Evolutionary conservation across 2,113 vertebrate species (phyloP), one percentile per base, ranked within the genome.

Genomic region (Pterocles orientalis): DNA sequence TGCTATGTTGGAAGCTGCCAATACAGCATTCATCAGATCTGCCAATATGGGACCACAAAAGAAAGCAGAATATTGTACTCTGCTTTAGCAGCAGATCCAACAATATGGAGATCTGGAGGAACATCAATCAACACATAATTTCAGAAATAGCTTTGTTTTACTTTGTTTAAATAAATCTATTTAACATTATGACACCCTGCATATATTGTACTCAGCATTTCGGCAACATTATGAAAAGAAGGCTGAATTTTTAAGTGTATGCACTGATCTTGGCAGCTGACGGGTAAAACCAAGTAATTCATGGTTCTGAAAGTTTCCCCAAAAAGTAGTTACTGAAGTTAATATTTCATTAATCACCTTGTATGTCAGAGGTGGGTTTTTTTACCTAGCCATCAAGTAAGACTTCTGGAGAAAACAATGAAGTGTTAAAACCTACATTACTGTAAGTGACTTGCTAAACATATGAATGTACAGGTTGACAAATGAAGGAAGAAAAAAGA

Each of bases 321-420:
- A 51, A 90, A 86, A 95, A 82, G 45, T 81, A 87, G 77, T 86
- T 95, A 75, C 77, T 93, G 36, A 93, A 36, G 68, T 95, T 96
- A 96, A 95, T 93, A 92, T 56, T 96, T 97, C 93, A 90, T 96
- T 97, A 93, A 81, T 96, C 91, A 95, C 73, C 31, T 82, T 78
- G 64, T 84, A 82, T 60, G 45, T 87, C 82, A 86, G 56, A 84
- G 2, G 2, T 36, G n/a, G 0, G 0, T 50, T 60, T 88, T 94
- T 82, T n/a, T 64, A 68, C 20, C n/a, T 50, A 82, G 24, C 10
- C 71, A 88, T 94, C 62, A 79, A 90, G 72, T 26, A 94, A 41
- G 23, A 85, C 95, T 96, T 92, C 71, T 96, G 43, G 79, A 95
- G 76, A 76, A 96, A 82, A 90, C 92, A 96, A 94, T 84, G 83